Percentiles rank a stretch among this genome's conserved stretches.
phyloP scores from a whole-genome alignment of 2,797 vertebrate species.

The Sebastes taczanowskii region DNA sequence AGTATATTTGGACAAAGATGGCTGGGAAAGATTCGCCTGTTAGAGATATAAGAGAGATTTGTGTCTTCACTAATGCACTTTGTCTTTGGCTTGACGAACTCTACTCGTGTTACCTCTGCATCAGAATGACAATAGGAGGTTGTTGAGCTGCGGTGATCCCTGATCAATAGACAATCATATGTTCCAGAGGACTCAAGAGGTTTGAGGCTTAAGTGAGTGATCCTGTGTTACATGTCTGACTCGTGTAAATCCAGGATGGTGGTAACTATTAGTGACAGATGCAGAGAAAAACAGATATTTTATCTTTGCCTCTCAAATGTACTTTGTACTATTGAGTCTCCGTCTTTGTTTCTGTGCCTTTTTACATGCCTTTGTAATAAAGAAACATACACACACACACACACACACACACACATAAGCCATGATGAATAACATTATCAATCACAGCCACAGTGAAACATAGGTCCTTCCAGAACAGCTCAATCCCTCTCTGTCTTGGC shows the following conservation, averaged over 20 bases:
- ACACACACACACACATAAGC: neutral
- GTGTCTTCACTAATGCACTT: neutral
- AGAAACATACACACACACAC: neutral
- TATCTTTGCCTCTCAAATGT: neutral
- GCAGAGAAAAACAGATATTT: neutral
- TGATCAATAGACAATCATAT: conserved; percentile 15
- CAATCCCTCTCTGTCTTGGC: conserved; percentile 41
- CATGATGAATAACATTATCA: conserved; percentile 43
- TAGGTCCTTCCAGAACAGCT: conserved; percentile 33
- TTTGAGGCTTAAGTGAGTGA: neutral
- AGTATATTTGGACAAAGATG: neutral
- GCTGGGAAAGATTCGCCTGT: neutral
- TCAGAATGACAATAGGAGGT: neutral
- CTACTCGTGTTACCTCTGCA: neutral
- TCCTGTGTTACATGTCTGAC: conserved; percentile 1
- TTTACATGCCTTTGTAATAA: conserved; percentile 19
- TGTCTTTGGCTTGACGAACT: neutral
- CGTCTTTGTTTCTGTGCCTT: neutral
- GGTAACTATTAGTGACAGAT: neutral
- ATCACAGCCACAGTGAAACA: conserved; percentile 43
- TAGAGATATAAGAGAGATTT: neutral
- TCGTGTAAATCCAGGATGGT: neutral
- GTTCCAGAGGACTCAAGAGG: neutral
- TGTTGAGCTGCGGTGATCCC: neutral
- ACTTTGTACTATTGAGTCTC: neutral